phyloP scores from a whole-genome alignment of 2,797 vertebrate genomes.

The Spea hammondii region DNA sequence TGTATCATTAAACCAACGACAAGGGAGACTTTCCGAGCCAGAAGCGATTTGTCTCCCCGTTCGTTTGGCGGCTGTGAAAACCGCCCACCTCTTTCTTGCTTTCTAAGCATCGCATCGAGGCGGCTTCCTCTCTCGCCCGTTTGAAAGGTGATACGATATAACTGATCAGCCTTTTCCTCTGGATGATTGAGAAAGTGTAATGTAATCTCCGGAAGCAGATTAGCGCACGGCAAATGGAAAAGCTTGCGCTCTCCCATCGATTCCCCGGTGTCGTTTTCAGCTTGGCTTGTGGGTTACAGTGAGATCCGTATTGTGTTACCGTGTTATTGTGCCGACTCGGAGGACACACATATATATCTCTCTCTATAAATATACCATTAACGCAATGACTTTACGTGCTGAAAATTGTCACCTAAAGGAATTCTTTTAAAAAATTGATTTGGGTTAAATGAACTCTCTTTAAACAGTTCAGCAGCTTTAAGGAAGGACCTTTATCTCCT shows the following conservation, averaged over 20 bases:
- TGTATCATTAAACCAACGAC: conserved; percentile 21
- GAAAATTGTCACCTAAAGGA: no score
- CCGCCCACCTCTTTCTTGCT: conserved; percentile 32
- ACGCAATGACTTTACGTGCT: no score
- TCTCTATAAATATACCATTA: no score
- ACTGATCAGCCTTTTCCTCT: conserved; percentile 1
- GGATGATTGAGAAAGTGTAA: conserved; percentile 15
- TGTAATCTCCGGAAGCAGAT: conserved; percentile 48
- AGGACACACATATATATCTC: not conserved
- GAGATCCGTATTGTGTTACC: conserved; percentile 7
- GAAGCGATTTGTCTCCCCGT: conserved; percentile 11
- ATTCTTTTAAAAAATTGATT: no score
- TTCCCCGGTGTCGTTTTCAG: conserved; percentile 32
- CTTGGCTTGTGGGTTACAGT: conserved; percentile 8
- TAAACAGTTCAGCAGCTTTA: no score
- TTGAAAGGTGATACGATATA: conserved; percentile 25
- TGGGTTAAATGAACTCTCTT: no score
- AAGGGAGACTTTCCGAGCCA: not conserved
- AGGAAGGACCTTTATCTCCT: no score
- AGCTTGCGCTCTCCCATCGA: conserved; percentile 27
- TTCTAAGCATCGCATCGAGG: conserved; percentile 24
- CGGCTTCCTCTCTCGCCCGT: conserved; percentile 14
- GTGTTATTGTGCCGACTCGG: not conserved
- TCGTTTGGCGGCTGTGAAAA: conserved; percentile 27
- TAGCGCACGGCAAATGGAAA: conserved; percentile 22